Evolutionary conservation across 2,113 vertebrate genomes (phyloP), one percentile per base, ranked within the genome.

Genomic region (Clupea harengus): DNA sequence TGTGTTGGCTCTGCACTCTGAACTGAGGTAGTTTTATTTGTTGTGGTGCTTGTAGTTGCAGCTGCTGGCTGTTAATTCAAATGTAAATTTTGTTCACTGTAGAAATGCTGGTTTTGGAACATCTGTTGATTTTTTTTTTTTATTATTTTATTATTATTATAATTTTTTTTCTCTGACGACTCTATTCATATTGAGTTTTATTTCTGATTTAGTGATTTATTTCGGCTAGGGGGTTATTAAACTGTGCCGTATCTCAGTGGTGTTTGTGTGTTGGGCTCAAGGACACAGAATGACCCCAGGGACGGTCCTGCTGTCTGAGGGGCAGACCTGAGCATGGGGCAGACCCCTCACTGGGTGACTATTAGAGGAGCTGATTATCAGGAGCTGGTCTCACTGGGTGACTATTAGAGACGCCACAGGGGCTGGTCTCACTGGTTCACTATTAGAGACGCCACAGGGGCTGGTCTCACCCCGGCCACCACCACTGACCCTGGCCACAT

Each of bases 401-500:
- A 39, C 39, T 39, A 39, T 39, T 39, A 39, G 39, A 39, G 39
- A 39, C 39, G 39, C 39, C 39, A 39, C 39, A 39, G 87, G 87
- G 85, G 64, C 90, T 84, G 86, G 88, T 82, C 78, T 89, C 83
- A 22, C 50, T 39, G 39, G 39, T 1, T 39, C 39, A 39, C 39
- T 39, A 39, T 39, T 39, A 39, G 39, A 39, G 1, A 28, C 13
- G 52, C 83, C 88, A 81, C 84, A 89, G 87, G 87, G 85, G 64
- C 90, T 84, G 86, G 88, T 82, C 78, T 89, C 83, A 22, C 50
- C 45, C 52, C n/a, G 72, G 82, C 57, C 81, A 57, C 39, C 82
- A 67, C 67, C 52, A 82, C 86, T 88, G 85, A 84, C 88, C 28
- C 57, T 60, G 89, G 91, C 89, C 54, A 89, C 28, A 89, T 90